phyloP scores from a whole-genome alignment of 2,888 invertebrate genomes.

The Dasysyrphus tricinctus region DNA sequence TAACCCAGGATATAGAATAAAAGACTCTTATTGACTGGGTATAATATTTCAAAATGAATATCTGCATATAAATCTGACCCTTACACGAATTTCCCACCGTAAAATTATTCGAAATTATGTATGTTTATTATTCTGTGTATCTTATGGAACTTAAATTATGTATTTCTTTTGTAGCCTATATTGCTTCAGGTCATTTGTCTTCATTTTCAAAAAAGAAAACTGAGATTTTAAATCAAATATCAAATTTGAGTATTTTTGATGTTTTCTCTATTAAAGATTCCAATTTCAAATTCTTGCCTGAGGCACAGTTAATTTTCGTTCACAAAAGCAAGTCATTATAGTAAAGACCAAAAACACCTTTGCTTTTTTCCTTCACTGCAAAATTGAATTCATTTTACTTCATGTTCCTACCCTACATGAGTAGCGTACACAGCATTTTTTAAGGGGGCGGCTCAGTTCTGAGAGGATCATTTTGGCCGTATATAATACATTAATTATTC shows the following conservation, averaged over 20 bases:
- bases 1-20: not conserved
- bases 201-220: not conserved
- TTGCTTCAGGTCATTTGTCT: not conserved
- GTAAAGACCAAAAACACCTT: too few relatives aligned
- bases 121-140: not conserved
- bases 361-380: too few relatives aligned
- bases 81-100: not conserved
- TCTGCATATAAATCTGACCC: not conserved
- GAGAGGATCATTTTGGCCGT: too few relatives aligned
- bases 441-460: too few relatives aligned
- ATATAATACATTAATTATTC: too few relatives aligned
- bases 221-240: not conserved
- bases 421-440: too few relatives aligned
- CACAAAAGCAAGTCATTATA: not conserved
- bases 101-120: not conserved
- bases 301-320: not conserved
- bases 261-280: not conserved
- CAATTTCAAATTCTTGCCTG: conserved; percentile 17
- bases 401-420: too few relatives aligned
- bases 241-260: not conserved
- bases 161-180: not conserved
- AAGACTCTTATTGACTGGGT: not conserved
- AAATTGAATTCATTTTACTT: too few relatives aligned
- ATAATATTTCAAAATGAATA: not conserved
- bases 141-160: not conserved